Conservation (phyloP, 2,113 vertebrate species). For the Serilophus lunatus region DNA sequence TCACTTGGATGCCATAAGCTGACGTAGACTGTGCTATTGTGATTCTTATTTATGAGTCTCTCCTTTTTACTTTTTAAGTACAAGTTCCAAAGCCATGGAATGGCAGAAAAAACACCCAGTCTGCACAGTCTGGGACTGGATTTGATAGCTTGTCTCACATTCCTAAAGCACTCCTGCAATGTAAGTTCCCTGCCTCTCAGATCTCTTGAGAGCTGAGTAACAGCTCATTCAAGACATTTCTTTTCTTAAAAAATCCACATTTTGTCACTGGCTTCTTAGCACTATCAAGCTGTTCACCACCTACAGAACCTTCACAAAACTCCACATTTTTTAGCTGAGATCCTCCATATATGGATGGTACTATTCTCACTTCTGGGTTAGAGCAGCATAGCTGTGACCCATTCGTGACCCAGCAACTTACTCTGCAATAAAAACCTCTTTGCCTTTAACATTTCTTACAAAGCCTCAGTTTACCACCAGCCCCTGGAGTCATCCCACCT, state of each 20-base stretch:
- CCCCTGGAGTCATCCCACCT: background rate
- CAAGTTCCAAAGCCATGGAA: background rate
- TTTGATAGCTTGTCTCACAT: background rate
- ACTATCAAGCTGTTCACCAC: background rate
- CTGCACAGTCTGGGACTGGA: background rate
- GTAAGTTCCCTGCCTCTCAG: background rate
- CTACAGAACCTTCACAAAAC: background rate
- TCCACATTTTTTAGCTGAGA: background rate
- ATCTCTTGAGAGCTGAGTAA: background rate
- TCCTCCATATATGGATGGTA: background rate
- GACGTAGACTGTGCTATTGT: constrained; percentile 26
- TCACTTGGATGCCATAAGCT: constrained; percentile 22
- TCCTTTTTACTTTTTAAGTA: background rate
- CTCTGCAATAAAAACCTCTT: background rate
- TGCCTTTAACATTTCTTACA: background rate
- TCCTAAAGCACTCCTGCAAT: background rate
- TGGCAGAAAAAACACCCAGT: background rate
- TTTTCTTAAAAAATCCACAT: background rate
- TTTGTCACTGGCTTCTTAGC: background rate
- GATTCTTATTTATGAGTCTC: constrained; percentile 33
- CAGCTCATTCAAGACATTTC: background rate
- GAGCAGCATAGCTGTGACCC: background rate
- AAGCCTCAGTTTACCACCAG: background rate
- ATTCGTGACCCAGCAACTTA: background rate
- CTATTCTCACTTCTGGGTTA: background rate